A percentile compares a stretch with the other conserved stretches of the same genome.
These are phyloP conservation scores for Globicephala melas DNA, from an alignment of 2,113 vertebrate genomes.

Conservation along the genomic window DNA sequence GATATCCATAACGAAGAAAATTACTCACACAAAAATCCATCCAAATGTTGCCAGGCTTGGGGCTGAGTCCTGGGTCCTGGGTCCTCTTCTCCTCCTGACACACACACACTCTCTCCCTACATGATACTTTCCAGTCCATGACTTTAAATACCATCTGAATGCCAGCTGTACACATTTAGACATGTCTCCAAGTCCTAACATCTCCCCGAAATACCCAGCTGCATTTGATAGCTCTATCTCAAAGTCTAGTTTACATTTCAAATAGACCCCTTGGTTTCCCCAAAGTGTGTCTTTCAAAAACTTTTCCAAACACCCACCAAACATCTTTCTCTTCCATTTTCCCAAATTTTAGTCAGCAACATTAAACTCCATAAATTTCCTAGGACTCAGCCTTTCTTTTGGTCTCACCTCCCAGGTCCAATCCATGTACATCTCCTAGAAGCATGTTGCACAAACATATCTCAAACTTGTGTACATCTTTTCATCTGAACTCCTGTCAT, in stretches of 20 bases:
- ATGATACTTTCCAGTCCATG: neutral
- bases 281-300: neutral
- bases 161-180: neutral
- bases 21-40: neutral
- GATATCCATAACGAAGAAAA: neutral
- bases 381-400: neutral
- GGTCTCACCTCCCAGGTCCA: fast-evolving
- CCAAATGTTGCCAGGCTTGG: no score
- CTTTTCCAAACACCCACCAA: neutral
- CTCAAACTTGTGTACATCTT: neutral
- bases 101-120: fast-evolving
- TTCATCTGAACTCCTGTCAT: neutral
- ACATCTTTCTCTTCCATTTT: neutral
- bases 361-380: neutral
- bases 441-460: fast-evolving
- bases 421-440: fast-evolving
- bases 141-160: neutral
- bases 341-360: neutral
- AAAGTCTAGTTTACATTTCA: neutral
- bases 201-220: neutral
- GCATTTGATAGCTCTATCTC: neutral
- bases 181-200: neutral
- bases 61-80: neutral
- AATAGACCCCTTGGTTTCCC: neutral
- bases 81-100: neutral